These are phyloP conservation scores for Saturnia pavonia DNA, from an alignment of 2,888 invertebrate species.

Conservation along the genomic window DNA sequence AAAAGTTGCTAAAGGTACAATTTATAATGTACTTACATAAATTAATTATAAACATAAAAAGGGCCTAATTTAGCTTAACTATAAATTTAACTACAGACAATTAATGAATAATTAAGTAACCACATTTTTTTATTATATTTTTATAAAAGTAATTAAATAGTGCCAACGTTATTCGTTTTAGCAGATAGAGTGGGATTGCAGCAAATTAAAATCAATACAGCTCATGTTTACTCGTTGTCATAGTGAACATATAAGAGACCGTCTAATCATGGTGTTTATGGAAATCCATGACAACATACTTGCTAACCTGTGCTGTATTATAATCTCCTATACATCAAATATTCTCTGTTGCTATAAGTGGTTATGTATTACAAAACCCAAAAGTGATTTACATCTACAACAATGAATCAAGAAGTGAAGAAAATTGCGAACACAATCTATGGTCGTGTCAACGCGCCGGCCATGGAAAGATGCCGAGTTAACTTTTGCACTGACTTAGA, in stretches of 20 bases:
- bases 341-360: conserved; percentile 36
- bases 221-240: conserved; percentile 65
- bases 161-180: background rate
- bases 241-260: conserved; percentile 60
- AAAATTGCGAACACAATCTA: conserved; percentile 67
- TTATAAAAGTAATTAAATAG: background rate
- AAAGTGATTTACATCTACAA: conserved; percentile 28
- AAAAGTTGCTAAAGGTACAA: background rate
- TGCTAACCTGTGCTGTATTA: conserved; percentile 49
- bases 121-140: background rate
- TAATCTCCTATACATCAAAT: background rate
- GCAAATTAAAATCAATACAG: conserved; percentile 56
- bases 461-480: conserved; percentile 74
- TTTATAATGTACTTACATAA: no score
- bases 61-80: background rate
- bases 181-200: background rate
- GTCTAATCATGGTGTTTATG: conserved; percentile 57
- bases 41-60: background rate
- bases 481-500: conserved; percentile 62
- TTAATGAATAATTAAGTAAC: background rate
- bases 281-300: conserved; percentile 56
- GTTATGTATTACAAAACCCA: conserved; percentile 47
- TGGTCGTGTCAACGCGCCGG: conserved; percentile 67
- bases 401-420: conserved; percentile 63
- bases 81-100: background rate